phyloP scores from a whole-genome alignment of 2,888 invertebrate genomes.

The Netelia virgata region DNA sequence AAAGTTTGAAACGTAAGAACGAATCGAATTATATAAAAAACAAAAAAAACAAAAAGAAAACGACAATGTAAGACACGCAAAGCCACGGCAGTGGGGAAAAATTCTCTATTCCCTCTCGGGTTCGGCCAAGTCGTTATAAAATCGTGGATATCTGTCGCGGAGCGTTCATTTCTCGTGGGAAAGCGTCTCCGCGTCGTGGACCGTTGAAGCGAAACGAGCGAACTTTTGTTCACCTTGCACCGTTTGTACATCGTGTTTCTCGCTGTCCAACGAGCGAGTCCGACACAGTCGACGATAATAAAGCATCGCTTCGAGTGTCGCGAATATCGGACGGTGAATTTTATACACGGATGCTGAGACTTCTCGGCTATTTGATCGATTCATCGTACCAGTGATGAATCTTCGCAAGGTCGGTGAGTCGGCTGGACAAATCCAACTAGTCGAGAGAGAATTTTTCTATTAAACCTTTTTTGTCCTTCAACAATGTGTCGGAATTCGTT shows the following conservation, averaged over 20 bases:
- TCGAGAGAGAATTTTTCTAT: background rate
- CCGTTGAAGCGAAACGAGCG: constrained; percentile 68
- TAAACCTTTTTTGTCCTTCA: background rate
- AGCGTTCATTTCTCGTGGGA: constrained; percentile 79
- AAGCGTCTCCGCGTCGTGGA: constrained; percentile 71
- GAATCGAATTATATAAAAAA: constrained; percentile 15
- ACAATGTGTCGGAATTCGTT: no score
- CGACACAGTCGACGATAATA: background rate
- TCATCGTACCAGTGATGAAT: constrained; percentile 69
- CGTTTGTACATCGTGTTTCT: constrained; percentile 50
- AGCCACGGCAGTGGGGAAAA: background rate
- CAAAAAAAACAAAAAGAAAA: background rate
- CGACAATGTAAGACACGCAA: background rate
- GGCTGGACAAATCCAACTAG: background rate
- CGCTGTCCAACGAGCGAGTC: constrained; percentile 1
- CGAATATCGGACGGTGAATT: constrained; percentile 34
- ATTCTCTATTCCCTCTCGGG: constrained; percentile 36
- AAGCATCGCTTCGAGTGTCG: constrained; percentile 13
- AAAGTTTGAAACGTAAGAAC: constrained; percentile 41
- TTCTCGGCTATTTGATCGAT: background rate
- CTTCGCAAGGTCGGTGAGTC: constrained; percentile 68
- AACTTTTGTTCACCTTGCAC: constrained; percentile 18
- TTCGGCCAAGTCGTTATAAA: constrained; percentile 81
- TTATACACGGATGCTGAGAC: constrained; percentile 37
- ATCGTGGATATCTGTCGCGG: constrained; percentile 71